Evolutionary conservation across 2,113 vertebrate genomes (phyloP).

Genomic region (Urocynchramus pylzowi): DNA sequence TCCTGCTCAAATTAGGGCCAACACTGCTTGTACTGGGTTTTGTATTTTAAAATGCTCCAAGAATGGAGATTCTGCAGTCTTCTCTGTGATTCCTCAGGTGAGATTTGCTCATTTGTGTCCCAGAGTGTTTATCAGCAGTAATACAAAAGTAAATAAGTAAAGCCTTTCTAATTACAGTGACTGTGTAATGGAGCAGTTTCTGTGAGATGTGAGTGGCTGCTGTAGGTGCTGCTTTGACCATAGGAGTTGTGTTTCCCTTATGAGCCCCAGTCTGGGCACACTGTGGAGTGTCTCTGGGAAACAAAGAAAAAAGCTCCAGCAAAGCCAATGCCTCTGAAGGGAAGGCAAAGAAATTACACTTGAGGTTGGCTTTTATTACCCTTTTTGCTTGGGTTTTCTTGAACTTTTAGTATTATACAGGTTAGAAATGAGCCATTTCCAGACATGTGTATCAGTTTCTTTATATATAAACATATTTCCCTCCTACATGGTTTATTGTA

Average conservation of each 20-base stretch:
- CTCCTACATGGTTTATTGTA: neutral
- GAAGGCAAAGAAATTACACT: neutral
- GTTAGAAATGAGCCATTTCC: neutral
- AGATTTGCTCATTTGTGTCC: neutral
- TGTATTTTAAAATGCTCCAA: neutral
- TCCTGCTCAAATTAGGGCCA: neutral
- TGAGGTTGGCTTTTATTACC: neutral
- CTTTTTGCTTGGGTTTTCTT: neutral
- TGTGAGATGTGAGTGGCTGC: neutral
- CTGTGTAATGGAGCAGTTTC: neutral
- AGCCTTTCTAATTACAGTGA: neutral
- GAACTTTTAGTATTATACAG: neutral
- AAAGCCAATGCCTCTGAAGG: neutral
- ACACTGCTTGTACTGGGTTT: neutral
- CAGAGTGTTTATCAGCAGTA: neutral
- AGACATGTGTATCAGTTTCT: neutral
- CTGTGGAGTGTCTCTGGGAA: neutral
- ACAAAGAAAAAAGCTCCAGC: neutral
- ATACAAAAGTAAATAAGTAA: neutral
- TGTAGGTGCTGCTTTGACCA: neutral
- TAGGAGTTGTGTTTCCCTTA: neutral
- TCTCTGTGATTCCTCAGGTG: neutral
- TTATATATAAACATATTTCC: neutral
- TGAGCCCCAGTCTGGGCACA: neutral
- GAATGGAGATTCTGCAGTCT: neutral